phyloP scores from a whole-genome alignment of 1,140 invertebrate species.

The Achatina immaculata region DNA sequence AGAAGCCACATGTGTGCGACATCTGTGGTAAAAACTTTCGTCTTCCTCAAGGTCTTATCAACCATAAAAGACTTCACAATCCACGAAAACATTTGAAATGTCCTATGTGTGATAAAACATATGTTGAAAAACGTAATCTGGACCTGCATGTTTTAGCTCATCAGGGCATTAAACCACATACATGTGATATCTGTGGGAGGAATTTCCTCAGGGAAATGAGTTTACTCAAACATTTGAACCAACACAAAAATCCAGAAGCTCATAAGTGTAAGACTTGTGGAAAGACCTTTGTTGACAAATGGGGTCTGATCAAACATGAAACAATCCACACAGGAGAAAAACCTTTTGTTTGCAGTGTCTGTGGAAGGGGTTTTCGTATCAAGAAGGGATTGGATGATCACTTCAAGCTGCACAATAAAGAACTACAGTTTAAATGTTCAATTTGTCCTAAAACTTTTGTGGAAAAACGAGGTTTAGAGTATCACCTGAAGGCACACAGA shows the following conservation, averaged over 20 bases:
- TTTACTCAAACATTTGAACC: conserved; percentile 44
- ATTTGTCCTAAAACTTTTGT: conserved; percentile 37
- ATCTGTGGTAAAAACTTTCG: conserved; percentile 25
- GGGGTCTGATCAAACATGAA: conserved; percentile 93
- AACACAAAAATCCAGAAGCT: conserved; percentile 40
- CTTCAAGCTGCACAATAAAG: conserved; percentile 31
- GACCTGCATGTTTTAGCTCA: conserved; percentile 84
- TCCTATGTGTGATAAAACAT: conserved; percentile 87
- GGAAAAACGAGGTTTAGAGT: conserved; percentile 30
- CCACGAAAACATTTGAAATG: conserved; percentile 12
- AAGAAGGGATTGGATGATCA: conserved; percentile 34
- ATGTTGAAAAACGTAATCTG: conserved; percentile 88
- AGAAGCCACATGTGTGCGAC: conserved; percentile 48
- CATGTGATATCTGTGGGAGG: conserved; percentile 73
- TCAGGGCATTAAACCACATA: conserved; percentile 84
- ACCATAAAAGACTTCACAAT: conserved; percentile 24
- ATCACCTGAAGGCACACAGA: conserved; percentile 24
- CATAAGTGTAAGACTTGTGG: conserved; percentile 87
- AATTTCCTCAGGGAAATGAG: conserved; percentile 41
- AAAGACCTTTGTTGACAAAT: conserved; percentile 96
- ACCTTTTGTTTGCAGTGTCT: conserved; percentile 47
- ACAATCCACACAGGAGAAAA: conserved; percentile 82
- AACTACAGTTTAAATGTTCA: conserved; percentile 28
- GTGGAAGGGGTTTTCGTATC: conserved; percentile 38
- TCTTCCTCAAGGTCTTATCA: not conserved